Evolutionary conservation across 2,797 vertebrate genomes (phyloP).

Genomic region (Naso thynnoides): DNA sequence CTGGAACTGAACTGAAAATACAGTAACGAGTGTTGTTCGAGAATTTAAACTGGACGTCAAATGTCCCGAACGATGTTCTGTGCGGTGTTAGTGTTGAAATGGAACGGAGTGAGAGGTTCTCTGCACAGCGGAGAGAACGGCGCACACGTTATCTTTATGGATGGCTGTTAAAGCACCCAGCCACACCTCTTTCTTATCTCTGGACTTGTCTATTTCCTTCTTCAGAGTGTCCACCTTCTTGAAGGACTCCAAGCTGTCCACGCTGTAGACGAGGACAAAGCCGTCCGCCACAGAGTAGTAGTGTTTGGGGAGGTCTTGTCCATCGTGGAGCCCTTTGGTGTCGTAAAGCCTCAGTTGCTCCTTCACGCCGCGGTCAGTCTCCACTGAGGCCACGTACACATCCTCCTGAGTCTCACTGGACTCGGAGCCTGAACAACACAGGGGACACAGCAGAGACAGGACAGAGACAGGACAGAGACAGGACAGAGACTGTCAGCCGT

Average conservation of each 20-base stretch:
- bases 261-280: slow-evolving; percentile 94
- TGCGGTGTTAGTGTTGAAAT: not conserved
- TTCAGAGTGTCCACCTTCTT: slow-evolving; percentile 92
- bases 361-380: slow-evolving; percentile 93
- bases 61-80: not conserved
- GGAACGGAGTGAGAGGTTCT: no score
- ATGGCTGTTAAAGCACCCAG: not conserved
- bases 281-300: slow-evolving; percentile 94
- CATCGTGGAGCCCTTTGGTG: slow-evolving; percentile 91
- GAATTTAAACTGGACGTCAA: not conserved
- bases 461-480: not conserved
- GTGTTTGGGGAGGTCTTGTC: slow-evolving; percentile 92
- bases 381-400: slow-evolving; percentile 93
- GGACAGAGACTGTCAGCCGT: not conserved
- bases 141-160: not conserved
- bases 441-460: not conserved
- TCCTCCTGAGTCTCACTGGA: slow-evolving; percentile 94
- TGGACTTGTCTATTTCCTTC: slow-evolving; percentile 93
- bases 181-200: slow-evolving; percentile 95
- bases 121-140: not conserved
- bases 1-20: not conserved
- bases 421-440: slow-evolving; percentile 84
- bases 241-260: slow-evolving; percentile 94
- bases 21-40: not conserved
- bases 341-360: slow-evolving; percentile 96